A percentile compares a stretch with the other conserved stretches of the same genome.
phyloP scores from a whole-genome alignment of 2,113 vertebrate species.

The Sminthopsis crassicaudata region DNA sequence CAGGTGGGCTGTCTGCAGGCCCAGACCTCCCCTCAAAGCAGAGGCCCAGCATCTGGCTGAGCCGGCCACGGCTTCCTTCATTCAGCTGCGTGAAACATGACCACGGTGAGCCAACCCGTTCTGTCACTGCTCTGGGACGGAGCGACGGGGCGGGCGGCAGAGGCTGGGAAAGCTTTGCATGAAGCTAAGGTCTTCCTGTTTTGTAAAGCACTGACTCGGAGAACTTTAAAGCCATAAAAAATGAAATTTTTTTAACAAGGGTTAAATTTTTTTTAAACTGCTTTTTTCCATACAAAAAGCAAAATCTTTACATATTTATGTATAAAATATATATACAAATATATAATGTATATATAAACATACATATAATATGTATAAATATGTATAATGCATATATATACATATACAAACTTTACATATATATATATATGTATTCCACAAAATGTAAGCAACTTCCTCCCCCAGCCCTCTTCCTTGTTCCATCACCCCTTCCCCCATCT shows the following conservation, averaged over 20 bases:
- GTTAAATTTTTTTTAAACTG: conserved; percentile 5
- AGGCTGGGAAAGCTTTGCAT: conserved; percentile 18
- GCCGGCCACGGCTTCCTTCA: neutral
- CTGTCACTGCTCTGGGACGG: neutral
- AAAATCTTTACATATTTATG: neutral
- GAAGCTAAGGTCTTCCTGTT: neutral
- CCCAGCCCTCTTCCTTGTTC: neutral
- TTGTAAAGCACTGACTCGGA: neutral
- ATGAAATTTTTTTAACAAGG: neutral
- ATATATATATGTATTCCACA: conserved; percentile 11
- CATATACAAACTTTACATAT: too few species aligned
- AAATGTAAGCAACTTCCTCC: conserved; percentile 2
- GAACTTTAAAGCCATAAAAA: conserved; percentile 28
- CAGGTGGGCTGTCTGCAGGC: neutral
- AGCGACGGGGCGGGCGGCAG: neutral
- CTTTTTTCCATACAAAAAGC: conserved; percentile 44
- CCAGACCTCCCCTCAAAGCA: neutral
- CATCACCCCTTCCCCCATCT: neutral
- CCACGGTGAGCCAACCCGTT: neutral
- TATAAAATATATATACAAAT: too few species aligned
- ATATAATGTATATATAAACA: too few species aligned
- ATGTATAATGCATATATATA: too few species aligned
- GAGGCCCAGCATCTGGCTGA: neutral
- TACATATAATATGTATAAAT: too few species aligned
- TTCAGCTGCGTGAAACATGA: neutral